phyloP scores from a whole-genome alignment of 2,888 invertebrate genomes.

The Agrochola litura region DNA sequence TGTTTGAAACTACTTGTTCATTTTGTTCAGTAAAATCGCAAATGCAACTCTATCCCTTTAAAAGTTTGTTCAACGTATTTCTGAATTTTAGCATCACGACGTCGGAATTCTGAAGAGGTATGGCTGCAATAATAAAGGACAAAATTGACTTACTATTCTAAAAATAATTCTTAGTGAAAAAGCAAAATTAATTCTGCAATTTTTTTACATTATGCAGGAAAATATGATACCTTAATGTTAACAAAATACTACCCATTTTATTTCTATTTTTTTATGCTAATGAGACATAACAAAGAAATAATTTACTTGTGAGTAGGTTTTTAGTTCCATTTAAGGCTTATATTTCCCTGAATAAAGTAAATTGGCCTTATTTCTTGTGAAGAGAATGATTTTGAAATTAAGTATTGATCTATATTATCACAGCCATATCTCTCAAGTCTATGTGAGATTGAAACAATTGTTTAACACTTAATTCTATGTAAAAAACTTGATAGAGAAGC shows the following conservation, averaged over 20 bases:
- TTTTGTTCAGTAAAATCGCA: neutral
- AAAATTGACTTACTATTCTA: neutral
- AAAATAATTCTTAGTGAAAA: neutral
- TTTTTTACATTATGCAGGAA: neutral
- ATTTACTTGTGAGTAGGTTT: neutral
- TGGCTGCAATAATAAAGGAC: slow-evolving; percentile 37
- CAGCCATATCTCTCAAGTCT: slow-evolving; percentile 43
- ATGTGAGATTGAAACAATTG: slow-evolving; percentile 55
- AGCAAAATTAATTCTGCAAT: neutral
- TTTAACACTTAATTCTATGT: slow-evolving; percentile 74
- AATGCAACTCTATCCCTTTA: neutral
- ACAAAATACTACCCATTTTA: neutral
- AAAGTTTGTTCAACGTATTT: neutral
- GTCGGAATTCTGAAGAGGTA: slow-evolving; percentile 26
- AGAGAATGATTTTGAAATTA: neutral
- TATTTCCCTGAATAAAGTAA: neutral
- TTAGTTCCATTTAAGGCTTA: neutral
- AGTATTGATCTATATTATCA: slow-evolving; percentile 34
- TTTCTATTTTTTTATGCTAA: slow-evolving; percentile 9
- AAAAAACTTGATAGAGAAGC: slow-evolving; percentile 59
- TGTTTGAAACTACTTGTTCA: neutral
- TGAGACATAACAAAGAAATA: neutral
- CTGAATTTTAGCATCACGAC: slow-evolving; percentile 50
- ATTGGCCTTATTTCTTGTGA: neutral
- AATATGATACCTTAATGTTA: neutral